Base-by-base conservation (phyloP, 2,888 invertebrate genomes). In the Abscondita cerata region DNA sequence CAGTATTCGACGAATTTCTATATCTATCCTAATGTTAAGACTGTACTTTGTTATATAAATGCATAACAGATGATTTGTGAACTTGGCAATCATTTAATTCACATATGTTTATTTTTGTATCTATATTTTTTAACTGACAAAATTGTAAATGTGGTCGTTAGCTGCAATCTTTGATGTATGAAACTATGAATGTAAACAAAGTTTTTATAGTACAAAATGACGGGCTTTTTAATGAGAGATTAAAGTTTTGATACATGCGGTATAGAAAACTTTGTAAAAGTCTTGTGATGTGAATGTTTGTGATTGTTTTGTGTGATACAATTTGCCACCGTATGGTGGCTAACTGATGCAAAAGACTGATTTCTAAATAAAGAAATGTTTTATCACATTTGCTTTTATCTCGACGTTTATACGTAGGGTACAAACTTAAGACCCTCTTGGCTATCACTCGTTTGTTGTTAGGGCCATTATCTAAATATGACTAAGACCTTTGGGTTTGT, bases 341-440 rank as follows among this genome's bases (percentile, higher is more conserved):
- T 73, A 75, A 78, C 76, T 77, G 77, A 76, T 69, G 72, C 72
- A 77, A 76, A 79, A 79, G 79, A 79, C 79, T 79, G 79, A 79
- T 78, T 77, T 77, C 76, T 77, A 73, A 74, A 73, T 77, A 77
- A 76, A 74, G 70, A 72, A 25, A 70, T 70, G 66, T 66, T 64
- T 61, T 41, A 41, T 38, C 4, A 38, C 33, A 9, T 33, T 33
- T 33, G 6, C 33, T 33, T 6, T 33, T 33, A 33, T 33, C 33
- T 8, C 8, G n/a, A n/a, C n/a, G n/a, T n/a, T n/a, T n/a, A n/a
- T n/a, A n/a, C n/a, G n/a, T n/a, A n/a, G n/a, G n/a, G n/a, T n/a
- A n/a, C n/a, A n/a, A n/a, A n/a, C n/a, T n/a, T n/a, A n/a, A n/a
- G n/a, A n/a, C n/a, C n/a, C n/a, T n/a, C n/a, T n/a, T n/a, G n/a